These are phyloP conservation scores for Lucifuga dentata DNA, from an alignment of 2,113 vertebrate species.

Conservation along the genomic window DNA sequence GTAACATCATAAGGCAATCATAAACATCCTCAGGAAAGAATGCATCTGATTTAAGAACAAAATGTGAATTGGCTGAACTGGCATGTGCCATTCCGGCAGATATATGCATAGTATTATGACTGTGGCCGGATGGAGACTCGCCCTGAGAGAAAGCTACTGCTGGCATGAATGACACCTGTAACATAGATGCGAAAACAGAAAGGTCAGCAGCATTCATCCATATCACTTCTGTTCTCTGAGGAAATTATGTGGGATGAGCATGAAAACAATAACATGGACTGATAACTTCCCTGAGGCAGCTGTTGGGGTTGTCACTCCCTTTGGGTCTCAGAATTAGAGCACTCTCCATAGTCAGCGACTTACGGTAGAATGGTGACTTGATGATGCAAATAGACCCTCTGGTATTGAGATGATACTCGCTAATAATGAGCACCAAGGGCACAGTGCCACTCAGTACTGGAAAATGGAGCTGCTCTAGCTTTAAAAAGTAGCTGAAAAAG, in stretches of 20 bases:
- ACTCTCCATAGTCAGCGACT: slow-evolving; percentile 65
- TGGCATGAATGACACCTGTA: slow-evolving; percentile 56
- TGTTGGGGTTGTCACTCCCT: slow-evolving; percentile 63
- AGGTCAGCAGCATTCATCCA: slow-evolving; percentile 66
- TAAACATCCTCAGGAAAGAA: too few relatives aligned
- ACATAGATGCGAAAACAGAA: slow-evolving; percentile 55
- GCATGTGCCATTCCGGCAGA: slow-evolving; percentile 40
- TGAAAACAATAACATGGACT: slow-evolving; percentile 72
- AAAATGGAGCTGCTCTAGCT: slow-evolving; percentile 3
- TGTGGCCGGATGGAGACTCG: slow-evolving; percentile 41
- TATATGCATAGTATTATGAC: slow-evolving; percentile 22
- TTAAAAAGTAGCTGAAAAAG: background rate
- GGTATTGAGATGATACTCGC: slow-evolving; percentile 36
- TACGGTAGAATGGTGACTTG: slow-evolving; percentile 40
- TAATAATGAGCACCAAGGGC: slow-evolving; percentile 64
- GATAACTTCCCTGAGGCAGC: slow-evolving; percentile 68
- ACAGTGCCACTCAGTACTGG: slow-evolving; percentile 54
- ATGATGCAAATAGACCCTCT: slow-evolving; percentile 65
- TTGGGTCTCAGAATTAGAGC: slow-evolving; percentile 58
- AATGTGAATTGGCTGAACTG: slow-evolving; percentile 10
- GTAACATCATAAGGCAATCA: background rate
- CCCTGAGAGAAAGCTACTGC: slow-evolving; percentile 23
- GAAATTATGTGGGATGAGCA: slow-evolving; percentile 63
- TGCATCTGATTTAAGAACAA: slow-evolving; percentile 29
- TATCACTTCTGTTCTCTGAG: slow-evolving; percentile 49